These are phyloP conservation scores for Phyllotis vaccarum DNA, from an alignment of 2,797 vertebrate genomes.

Conservation along the genomic window DNA sequence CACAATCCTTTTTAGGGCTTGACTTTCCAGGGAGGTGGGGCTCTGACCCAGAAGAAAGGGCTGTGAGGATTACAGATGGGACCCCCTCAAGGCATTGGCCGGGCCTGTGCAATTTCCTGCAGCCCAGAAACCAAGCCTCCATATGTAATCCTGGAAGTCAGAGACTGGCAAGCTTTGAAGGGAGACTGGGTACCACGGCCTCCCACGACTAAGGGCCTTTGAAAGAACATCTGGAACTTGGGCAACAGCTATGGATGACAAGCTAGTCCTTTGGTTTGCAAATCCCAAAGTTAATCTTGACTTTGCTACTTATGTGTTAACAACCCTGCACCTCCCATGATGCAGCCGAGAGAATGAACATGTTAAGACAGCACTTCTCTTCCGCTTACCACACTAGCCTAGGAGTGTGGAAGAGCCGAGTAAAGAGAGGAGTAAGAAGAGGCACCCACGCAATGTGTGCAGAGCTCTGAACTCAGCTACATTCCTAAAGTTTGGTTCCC, in stretches of 20 bases:
- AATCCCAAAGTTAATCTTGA: conserved; percentile 82
- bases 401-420: background rate
- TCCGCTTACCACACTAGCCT: too few relatives aligned
- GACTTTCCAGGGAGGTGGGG: background rate
- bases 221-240: conserved; percentile 89
- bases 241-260: conserved; percentile 77
- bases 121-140: conserved; percentile 81
- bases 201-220: conserved; percentile 86
- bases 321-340: conserved; percentile 76
- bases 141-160: conserved; percentile 45
- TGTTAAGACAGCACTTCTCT: background rate
- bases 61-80: conserved; percentile 44
- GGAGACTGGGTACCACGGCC: conserved; percentile 79
- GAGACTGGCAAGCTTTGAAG: conserved; percentile 84
- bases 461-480: background rate
- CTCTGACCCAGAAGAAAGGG: background rate
- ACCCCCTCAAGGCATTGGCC: conserved; percentile 43
- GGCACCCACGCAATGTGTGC: background rate
- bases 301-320: conserved; percentile 85
- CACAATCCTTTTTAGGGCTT: background rate
- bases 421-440: background rate
- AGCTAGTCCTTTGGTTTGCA: conserved; percentile 84
- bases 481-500: background rate
- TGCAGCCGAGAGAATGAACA: background rate
- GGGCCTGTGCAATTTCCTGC: conserved; percentile 83